Percentiles rank a stretch among this genome's conserved stretches.
These are phyloP conservation scores for Myotis myotis DNA, from an alignment of 2,797 vertebrate species.

Conservation along the genomic window DNA sequence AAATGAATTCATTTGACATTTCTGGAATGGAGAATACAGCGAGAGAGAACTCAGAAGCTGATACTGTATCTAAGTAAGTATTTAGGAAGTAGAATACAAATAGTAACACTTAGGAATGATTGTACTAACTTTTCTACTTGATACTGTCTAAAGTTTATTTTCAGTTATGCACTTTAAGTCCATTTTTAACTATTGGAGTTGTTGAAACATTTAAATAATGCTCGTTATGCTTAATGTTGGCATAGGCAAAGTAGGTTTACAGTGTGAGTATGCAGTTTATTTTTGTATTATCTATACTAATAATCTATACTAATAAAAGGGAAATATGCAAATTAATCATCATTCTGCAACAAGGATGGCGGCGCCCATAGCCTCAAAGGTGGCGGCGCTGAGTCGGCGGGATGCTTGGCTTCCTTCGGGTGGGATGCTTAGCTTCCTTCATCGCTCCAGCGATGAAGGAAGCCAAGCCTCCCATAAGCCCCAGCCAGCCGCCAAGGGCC, in stretches of 20 bases:
- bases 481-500: too few relatives aligned
- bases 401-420: too few relatives aligned
- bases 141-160: conserved; percentile 25
- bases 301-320: too few relatives aligned
- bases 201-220: conserved; percentile 1
- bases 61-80: conserved; percentile 79
- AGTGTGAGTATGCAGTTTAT: background rate
- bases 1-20: conserved; percentile 21
- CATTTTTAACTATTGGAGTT: background rate
- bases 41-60: conserved; percentile 37
- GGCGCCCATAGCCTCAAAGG: too few relatives aligned
- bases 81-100: background rate
- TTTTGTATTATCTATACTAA: background rate
- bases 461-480: too few relatives aligned
- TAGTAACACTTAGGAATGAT: background rate
- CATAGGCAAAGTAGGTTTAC: background rate
- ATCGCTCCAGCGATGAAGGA: too few relatives aligned
- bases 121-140: background rate
- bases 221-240: background rate
- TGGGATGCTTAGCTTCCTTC: too few relatives aligned
- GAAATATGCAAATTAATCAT: too few relatives aligned
- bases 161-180: background rate
- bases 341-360: too few relatives aligned
- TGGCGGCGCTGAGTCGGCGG: too few relatives aligned
- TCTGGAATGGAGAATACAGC: conserved; percentile 61